A percentile compares a stretch with the other conserved stretches of the same genome.
Conservation (phyloP, 2,797 vertebrate genomes). For the Myripristis jacobus region DNA sequence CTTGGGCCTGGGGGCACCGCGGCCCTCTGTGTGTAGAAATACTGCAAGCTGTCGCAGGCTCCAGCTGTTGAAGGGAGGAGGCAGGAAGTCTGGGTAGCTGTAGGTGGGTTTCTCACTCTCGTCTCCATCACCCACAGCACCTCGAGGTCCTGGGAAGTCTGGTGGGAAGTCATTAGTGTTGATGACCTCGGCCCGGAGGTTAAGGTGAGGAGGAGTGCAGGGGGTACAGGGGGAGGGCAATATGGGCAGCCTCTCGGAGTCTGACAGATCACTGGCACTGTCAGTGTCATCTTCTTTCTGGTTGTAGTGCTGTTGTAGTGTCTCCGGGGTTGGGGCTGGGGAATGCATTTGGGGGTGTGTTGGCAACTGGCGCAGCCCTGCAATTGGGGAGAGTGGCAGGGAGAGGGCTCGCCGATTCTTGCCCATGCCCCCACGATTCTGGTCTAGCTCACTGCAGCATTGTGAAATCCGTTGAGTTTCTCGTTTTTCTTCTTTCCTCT, state of each 20-base stretch:
- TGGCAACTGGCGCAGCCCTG: slow-evolving; percentile 76
- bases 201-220: slow-evolving; percentile 92
- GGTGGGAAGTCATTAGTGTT: slow-evolving; percentile 85
- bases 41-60: slow-evolving; percentile 89
- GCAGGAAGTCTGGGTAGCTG: slow-evolving; percentile 92
- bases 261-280: slow-evolving; percentile 95
- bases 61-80: slow-evolving; percentile 93
- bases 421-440: slow-evolving; percentile 69
- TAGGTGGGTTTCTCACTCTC: slow-evolving; percentile 75
- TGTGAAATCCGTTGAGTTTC: slow-evolving; percentile 68
- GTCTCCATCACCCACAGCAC: slow-evolving; percentile 61
- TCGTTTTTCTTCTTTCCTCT: slow-evolving; percentile 75
- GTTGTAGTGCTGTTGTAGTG: slow-evolving; percentile 78
- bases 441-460: slow-evolving; percentile 63
- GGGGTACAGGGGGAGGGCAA: slow-evolving; percentile 91
- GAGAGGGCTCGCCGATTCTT: slow-evolving; percentile 81
- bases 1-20: slow-evolving; percentile 79
- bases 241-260: slow-evolving; percentile 92
- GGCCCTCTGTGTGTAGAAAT: slow-evolving; percentile 88
- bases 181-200: slow-evolving; percentile 93
- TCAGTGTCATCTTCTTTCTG: slow-evolving; percentile 90
- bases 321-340: slow-evolving; percentile 74
- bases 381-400: slow-evolving; percentile 82
- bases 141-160: slow-evolving; percentile 74
- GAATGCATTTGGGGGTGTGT: slow-evolving; percentile 67